Evolutionary conservation across 2,888 invertebrate species (phyloP).

Genomic region (Agriopis leucophaearia): DNA sequence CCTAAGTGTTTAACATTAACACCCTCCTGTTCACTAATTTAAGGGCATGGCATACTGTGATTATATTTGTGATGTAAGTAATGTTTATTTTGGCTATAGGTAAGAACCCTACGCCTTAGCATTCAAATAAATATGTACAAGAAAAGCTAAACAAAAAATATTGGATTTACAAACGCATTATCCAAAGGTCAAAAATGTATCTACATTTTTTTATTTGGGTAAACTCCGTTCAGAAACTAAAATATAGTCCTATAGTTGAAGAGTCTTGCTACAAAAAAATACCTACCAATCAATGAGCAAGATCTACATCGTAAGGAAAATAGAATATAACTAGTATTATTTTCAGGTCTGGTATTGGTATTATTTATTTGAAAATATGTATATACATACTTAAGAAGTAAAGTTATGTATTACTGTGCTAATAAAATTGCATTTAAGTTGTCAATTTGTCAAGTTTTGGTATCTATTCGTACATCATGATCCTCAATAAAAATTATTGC

Average conservation of each 20-base stretch:
- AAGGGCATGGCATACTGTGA: not conserved
- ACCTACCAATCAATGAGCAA: constrained; percentile 20
- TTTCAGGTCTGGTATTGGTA: no score
- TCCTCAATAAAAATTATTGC: not conserved
- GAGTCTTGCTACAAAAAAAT: constrained; percentile 21
- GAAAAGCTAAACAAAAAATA: constrained; percentile 2
- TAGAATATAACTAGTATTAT: not conserved
- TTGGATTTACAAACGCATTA: constrained; percentile 11
- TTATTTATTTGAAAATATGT: not conserved
- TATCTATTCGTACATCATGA: not conserved
- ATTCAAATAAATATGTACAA: not conserved
- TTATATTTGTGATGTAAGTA: not conserved
- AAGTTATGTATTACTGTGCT: not conserved
- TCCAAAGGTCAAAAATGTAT: constrained; percentile 27
- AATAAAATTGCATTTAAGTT: not conserved
- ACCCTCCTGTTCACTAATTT: not conserved
- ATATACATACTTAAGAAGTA: not conserved
- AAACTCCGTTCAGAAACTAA: constrained; percentile 11
- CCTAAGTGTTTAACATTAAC: not conserved
- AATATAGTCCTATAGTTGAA: not conserved
- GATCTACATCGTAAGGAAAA: constrained; percentile 14
- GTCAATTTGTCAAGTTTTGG: not conserved
- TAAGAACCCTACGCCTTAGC: no score
- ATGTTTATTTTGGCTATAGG: no score
- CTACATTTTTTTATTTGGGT: constrained; percentile 24